These are phyloP conservation scores for Baronia brevicornis DNA, from an alignment of 2,888 invertebrate genomes.

Conservation along the genomic window DNA sequence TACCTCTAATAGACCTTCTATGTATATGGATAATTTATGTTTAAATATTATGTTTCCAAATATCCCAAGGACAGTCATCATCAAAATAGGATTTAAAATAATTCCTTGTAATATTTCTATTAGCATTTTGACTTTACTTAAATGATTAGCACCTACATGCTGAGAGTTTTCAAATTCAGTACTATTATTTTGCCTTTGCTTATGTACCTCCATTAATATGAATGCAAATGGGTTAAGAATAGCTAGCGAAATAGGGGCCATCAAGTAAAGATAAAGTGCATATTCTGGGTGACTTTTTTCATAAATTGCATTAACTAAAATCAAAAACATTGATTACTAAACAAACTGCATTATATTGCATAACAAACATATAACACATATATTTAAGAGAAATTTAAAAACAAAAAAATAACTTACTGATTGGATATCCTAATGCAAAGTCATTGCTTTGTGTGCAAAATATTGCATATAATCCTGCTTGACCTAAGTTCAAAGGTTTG, in stretches of 20 bases:
- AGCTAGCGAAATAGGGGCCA: slow-evolving; percentile 95
- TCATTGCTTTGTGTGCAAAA: slow-evolving; percentile 98
- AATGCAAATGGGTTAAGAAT: slow-evolving; percentile 95
- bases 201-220: slow-evolving; percentile 89
- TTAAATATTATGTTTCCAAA: slow-evolving; percentile 87
- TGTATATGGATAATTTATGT: slow-evolving; percentile 83
- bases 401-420: slow-evolving; percentile 77
- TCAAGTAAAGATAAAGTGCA: slow-evolving; percentile 90
- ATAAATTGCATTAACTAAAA: slow-evolving; percentile 89
- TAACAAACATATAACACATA: neutral
- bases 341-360: neutral
- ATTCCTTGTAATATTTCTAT: slow-evolving; percentile 80
- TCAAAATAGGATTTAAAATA: slow-evolving; percentile 89
- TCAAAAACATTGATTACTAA: slow-evolving; percentile 1
- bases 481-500: slow-evolving; percentile 87
- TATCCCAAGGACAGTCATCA: slow-evolving; percentile 95
- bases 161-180: slow-evolving; percentile 20
- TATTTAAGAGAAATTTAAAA: neutral
- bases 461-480: slow-evolving; percentile 93
- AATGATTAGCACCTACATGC: slow-evolving; percentile 29
- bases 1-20: slow-evolving; percentile 85
- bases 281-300: slow-evolving; percentile 91
- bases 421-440: slow-evolving; percentile 96
- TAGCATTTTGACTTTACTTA: slow-evolving; percentile 47
- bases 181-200: slow-evolving; percentile 51